These are phyloP conservation scores for Radopholus similis DNA, from an alignment of 1,140 invertebrate genomes.

Conservation along the genomic window DNA sequence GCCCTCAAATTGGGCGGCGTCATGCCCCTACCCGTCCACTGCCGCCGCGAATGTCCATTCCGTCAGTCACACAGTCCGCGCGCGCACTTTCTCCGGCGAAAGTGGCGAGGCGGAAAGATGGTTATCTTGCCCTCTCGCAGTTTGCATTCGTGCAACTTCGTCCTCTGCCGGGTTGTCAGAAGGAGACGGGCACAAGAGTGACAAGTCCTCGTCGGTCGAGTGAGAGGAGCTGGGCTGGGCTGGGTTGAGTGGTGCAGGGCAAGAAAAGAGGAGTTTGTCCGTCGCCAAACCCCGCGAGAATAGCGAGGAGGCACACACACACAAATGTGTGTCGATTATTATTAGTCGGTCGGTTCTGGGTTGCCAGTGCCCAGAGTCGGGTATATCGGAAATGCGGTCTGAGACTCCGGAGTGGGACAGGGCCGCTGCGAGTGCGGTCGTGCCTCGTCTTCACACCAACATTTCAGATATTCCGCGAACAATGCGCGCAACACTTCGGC, in stretches of 20 bases:
- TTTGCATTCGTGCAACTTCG: too few relatives aligned
- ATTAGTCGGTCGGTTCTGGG: background rate
- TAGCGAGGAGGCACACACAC: background rate
- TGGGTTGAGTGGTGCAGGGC: too few relatives aligned
- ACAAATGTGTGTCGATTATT: background rate
- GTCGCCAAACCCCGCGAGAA: background rate
- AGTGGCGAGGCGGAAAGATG: background rate
- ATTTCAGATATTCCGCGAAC: constrained; percentile 27
- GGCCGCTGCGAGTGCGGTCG: background rate
- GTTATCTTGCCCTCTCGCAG: too few relatives aligned
- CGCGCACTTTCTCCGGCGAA: background rate
- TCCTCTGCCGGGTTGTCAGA: background rate
- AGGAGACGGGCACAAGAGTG: constrained; percentile 1
- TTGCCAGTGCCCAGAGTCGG: background rate
- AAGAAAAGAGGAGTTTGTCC: background rate
- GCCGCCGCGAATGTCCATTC: too few relatives aligned
- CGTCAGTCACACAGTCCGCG: too few relatives aligned
- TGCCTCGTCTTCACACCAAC: constrained; percentile 16
- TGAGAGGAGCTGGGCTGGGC: too few relatives aligned
- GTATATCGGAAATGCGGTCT: constrained; percentile 21
- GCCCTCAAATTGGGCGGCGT: background rate
- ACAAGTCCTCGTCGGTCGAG: too few relatives aligned
- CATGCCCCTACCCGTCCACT: background rate
- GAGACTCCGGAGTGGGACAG: background rate
- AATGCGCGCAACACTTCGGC: too few relatives aligned